phyloP scores from a whole-genome alignment of 2,797 vertebrate genomes.

The Galagoides demidoff region DNA sequence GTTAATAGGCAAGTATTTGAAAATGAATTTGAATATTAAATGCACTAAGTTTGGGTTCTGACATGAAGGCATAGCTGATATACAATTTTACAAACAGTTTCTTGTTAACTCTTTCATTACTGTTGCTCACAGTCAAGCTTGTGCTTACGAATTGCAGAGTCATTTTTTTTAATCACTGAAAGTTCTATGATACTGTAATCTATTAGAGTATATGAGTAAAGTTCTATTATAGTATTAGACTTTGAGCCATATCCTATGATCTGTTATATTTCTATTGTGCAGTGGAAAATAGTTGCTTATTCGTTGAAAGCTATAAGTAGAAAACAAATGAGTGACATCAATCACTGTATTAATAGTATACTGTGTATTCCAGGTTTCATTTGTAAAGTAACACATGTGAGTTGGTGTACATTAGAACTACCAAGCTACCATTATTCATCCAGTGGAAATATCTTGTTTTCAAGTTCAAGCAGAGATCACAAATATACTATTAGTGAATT shows the following conservation, averaged over 20 bases:
- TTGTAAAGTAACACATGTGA: conserved; percentile 57
- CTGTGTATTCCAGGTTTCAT: conserved; percentile 57
- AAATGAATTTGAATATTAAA: conserved; percentile 90
- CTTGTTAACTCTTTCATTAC: conserved; percentile 81
- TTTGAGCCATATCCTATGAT: conserved; percentile 49
- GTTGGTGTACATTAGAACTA: background rate
- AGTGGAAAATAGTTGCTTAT: conserved; percentile 61
- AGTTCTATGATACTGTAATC: background rate
- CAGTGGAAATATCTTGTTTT: conserved; percentile 74
- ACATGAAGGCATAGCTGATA: conserved; percentile 81
- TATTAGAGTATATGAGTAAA: conserved; percentile 24
- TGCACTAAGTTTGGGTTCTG: conserved; percentile 85
- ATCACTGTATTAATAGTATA: conserved; percentile 60
- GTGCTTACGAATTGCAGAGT: background rate
- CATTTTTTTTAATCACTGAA: conserved; percentile 38
- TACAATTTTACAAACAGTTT: conserved; percentile 75
- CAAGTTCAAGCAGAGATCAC: conserved; percentile 30
- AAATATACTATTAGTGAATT: conserved; percentile 46
- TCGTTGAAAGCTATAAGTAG: conserved; percentile 56
- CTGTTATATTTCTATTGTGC: conserved; percentile 52
- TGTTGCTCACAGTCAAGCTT: background rate
- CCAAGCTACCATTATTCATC: conserved; percentile 57
- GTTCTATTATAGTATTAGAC: background rate
- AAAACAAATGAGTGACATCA: conserved; percentile 63
- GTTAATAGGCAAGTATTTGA: conserved; percentile 88